phyloP scores from a whole-genome alignment of 2,888 invertebrate species.

The Taphrorychus bicolor region DNA sequence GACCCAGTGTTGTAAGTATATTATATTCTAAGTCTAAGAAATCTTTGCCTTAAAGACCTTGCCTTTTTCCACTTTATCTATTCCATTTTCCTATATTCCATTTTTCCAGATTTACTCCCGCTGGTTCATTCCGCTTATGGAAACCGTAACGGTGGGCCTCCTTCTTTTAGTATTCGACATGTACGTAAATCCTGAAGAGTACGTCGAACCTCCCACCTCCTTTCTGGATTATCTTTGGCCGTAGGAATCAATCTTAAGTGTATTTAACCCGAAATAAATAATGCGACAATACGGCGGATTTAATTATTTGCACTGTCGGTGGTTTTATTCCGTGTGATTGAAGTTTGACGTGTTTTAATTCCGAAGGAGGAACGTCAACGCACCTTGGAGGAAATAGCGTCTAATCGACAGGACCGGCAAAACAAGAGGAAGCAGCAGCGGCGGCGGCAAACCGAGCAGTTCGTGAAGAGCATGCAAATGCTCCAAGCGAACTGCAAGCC shows the following conservation, averaged over 20 bases:
- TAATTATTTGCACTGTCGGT: no score
- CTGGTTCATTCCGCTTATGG: constrained; percentile 48
- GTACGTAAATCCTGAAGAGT: constrained; percentile 60
- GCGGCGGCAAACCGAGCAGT: constrained; percentile 80
- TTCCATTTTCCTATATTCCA: constrained; percentile 40
- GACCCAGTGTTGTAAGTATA: constrained; percentile 68
- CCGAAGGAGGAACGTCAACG: constrained; percentile 75
- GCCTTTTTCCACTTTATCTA: not conserved
- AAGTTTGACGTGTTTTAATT: not conserved
- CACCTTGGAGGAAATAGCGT: constrained; percentile 76
- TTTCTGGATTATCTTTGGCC: constrained; percentile 31
- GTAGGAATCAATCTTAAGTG: constrained; percentile 1
- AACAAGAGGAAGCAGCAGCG: constrained; percentile 72
- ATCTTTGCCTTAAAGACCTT: not conserved
- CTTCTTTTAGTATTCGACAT: constrained; percentile 52
- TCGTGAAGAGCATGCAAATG: constrained; percentile 86
- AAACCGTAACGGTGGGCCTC: constrained; percentile 51
- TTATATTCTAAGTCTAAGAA: no score
- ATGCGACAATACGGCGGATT: no score
- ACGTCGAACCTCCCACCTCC: constrained; percentile 41
- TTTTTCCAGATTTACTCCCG: constrained; percentile 49
- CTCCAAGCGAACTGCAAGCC: constrained; percentile 77
- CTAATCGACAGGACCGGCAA: constrained; percentile 69
- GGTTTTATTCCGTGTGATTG: not conserved
- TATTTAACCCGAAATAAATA: constrained; percentile 17